Conservation (phyloP, 2,797 vertebrate species). For the Microctenopoma stevenorrisi region DNA sequence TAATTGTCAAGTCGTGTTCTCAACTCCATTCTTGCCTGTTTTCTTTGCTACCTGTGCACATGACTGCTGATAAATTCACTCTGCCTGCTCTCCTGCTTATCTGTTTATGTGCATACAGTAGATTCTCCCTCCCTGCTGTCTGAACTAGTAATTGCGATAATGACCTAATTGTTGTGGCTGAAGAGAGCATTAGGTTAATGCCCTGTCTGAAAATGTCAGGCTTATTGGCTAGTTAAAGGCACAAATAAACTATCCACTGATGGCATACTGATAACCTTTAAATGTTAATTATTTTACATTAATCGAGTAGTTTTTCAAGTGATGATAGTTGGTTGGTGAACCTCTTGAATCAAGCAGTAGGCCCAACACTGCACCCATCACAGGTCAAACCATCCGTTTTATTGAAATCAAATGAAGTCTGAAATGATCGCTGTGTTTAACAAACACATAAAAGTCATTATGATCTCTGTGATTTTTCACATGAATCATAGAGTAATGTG, state of each 20-base stretch:
- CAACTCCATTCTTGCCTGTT: not conserved
- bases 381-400: not conserved
- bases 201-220: constrained; percentile 30
- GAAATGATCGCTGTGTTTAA: too few relatives aligned
- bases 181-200: constrained; percentile 50
- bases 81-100: too few relatives aligned
- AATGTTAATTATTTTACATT: constrained; percentile 19
- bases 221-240: not conserved
- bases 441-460: not conserved
- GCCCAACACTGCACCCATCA: not conserved
- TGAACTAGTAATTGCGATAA: not conserved
- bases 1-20: too few relatives aligned
- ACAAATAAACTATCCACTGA: not conserved
- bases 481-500: not conserved
- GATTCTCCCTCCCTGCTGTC: not conserved
- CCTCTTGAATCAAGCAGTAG: not conserved
- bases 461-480: not conserved
- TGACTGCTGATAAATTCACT: not conserved
- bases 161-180: constrained; percentile 62
- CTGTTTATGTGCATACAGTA: not conserved
- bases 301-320: constrained; percentile 4
- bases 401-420: not conserved
- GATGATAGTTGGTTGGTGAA: not conserved
- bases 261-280: constrained; percentile 18
- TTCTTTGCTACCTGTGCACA: not conserved